phyloP scores from a whole-genome alignment of 2,113 vertebrate genomes.

The Craseonycteris thonglongyai region DNA sequence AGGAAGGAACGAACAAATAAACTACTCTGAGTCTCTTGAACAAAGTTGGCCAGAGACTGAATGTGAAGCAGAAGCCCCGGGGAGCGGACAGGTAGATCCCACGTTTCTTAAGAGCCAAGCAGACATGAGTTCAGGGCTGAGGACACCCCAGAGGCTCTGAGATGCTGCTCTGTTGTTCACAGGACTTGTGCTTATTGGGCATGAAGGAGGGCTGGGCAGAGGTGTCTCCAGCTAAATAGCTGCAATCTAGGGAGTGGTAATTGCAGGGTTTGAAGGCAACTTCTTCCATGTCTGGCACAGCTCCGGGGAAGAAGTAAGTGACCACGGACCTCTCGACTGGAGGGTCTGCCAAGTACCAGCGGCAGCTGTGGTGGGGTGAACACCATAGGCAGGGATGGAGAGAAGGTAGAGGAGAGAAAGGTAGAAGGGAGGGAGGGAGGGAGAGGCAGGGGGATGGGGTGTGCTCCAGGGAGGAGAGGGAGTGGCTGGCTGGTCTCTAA shows the following conservation, averaged over 20 bases:
- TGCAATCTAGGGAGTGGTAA: neutral
- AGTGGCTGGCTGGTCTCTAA: neutral
- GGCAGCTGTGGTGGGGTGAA: neutral
- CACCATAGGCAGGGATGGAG: too few relatives aligned
- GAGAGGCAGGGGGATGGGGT: too few relatives aligned
- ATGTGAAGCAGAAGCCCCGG: neutral
- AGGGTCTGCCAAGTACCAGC: neutral
- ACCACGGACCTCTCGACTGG: neutral
- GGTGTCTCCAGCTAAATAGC: conserved; percentile 12
- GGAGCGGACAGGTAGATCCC: neutral
- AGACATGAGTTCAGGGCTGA: neutral
- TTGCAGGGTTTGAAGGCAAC: neutral
- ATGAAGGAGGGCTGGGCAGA: neutral
- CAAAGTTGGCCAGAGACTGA: neutral
- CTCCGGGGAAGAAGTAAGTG: neutral
- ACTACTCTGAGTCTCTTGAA: neutral
- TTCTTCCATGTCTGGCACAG: neutral
- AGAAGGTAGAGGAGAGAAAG: too few relatives aligned
- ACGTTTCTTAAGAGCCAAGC: neutral
- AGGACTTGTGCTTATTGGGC: conserved; percentile 1
- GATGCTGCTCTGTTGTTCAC: neutral
- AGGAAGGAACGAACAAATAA: neutral
- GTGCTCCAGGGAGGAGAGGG: neutral
- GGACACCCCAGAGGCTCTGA: neutral
- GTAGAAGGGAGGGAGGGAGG: fast-evolving